Conservation (phyloP, 2,888 invertebrate species). For the Pemphredon lugubris region DNA sequence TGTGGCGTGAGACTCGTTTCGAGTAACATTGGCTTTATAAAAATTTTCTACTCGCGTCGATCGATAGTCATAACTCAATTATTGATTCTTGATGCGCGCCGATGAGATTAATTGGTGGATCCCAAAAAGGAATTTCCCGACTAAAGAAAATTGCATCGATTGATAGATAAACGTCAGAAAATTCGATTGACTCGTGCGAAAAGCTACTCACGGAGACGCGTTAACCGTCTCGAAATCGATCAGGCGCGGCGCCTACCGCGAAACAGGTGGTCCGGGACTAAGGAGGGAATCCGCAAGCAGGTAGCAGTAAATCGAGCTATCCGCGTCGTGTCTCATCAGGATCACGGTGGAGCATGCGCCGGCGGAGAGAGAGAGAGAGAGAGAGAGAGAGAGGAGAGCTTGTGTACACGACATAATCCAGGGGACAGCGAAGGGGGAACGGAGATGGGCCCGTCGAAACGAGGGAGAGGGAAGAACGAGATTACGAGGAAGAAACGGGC, state of each 20-base stretch:
- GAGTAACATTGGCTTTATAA: too few species aligned
- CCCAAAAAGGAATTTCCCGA: too few species aligned
- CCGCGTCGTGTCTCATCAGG: conserved; percentile 47
- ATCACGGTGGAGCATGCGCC: conserved; percentile 34
- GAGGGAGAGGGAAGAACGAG: not conserved
- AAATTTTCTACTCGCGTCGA: too few species aligned
- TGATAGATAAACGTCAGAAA: too few species aligned
- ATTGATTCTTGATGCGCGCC: too few species aligned
- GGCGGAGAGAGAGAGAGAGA: too few species aligned
- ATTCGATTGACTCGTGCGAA: too few species aligned
- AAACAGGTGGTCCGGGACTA: conserved; percentile 44
- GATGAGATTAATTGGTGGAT: too few species aligned
- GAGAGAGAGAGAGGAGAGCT: conserved; percentile 25
- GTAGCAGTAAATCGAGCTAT: conserved; percentile 49
- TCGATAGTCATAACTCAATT: too few species aligned
- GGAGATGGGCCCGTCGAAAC: not conserved
- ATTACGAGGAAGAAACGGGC: not conserved
- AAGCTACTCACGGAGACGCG: too few species aligned
- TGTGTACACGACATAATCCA: conserved; percentile 40
- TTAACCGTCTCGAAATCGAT: conserved; percentile 21
- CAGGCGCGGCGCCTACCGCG: conserved; percentile 36
- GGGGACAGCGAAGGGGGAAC: not conserved
- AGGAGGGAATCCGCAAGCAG: conserved; percentile 22
- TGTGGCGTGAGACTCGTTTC: too few species aligned
- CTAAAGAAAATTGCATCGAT: too few species aligned